Percentiles rank a stretch among this genome's conserved stretches.
phyloP scores from a whole-genome alignment of 2,113 vertebrate species.

The Polypterus senegalus region DNA sequence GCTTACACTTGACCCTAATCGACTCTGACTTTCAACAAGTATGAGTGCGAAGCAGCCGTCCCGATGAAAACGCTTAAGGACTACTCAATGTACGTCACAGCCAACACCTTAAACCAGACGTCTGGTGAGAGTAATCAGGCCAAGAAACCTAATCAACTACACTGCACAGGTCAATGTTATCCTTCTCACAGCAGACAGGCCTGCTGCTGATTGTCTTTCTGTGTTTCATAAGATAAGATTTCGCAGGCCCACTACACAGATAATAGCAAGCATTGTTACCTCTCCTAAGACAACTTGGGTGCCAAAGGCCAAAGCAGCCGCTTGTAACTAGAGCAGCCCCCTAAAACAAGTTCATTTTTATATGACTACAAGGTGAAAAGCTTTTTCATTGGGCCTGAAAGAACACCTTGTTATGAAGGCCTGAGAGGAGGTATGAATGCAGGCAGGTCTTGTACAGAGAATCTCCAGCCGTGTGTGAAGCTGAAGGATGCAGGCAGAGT shows the following conservation, averaged over 20 bases:
- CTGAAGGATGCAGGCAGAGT: too few species aligned
- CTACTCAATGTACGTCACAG: too few species aligned
- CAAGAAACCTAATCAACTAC: not conserved
- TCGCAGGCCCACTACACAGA: not conserved
- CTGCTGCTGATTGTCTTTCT: constrained; percentile 1
- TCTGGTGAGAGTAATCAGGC: not conserved
- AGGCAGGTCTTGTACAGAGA: too few species aligned
- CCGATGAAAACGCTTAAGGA: too few species aligned
- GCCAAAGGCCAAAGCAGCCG: constrained; percentile 2
- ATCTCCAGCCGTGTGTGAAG: too few species aligned
- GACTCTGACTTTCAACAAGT: too few species aligned
- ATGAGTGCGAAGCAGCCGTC: too few species aligned
- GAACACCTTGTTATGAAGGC: too few species aligned
- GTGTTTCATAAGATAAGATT: not conserved
- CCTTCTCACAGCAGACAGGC: not conserved
- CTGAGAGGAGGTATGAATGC: too few species aligned
- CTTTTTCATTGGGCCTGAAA: too few species aligned
- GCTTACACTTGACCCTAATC: too few species aligned
- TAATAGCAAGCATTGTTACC: constrained; percentile 8
- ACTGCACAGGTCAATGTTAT: not conserved
- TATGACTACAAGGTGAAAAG: not conserved
- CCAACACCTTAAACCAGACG: too few species aligned
- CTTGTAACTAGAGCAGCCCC: not conserved
- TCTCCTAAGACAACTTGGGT: not conserved
- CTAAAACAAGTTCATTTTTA: not conserved